phyloP scores from a whole-genome alignment of 2,888 invertebrate species.

The Phortica magna region DNA sequence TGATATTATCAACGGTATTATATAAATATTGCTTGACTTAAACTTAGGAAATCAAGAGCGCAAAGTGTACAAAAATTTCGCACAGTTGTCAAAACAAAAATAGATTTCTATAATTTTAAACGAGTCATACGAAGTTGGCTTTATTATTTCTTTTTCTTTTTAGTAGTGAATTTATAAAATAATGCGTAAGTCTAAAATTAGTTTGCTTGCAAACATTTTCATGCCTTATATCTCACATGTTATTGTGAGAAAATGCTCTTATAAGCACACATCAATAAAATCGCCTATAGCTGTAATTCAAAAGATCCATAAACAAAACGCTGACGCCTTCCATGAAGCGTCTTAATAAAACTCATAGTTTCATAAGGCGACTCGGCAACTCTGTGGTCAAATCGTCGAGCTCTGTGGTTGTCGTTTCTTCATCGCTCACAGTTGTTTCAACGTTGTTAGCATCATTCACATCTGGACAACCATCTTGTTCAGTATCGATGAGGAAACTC shows the following conservation, averaged over 20 bases:
- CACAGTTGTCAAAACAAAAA: too few species aligned
- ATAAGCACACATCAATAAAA: slow-evolving; percentile 5
- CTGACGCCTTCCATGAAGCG: slow-evolving; percentile 66
- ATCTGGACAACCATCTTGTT: slow-evolving; percentile 64
- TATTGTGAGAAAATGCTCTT: background rate
- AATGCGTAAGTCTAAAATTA: too few species aligned
- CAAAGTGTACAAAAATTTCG: too few species aligned
- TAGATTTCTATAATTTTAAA: too few species aligned
- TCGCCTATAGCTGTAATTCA: slow-evolving; percentile 41
- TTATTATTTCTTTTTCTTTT: too few species aligned
- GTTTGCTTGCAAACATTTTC: too few species aligned
- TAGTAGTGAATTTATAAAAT: too few species aligned
- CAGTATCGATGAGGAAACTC: slow-evolving; percentile 61
- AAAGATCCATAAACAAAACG: slow-evolving; percentile 59
- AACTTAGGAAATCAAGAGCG: too few species aligned
- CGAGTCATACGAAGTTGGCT: too few species aligned
- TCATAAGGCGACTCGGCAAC: slow-evolving; percentile 54
- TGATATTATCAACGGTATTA: too few species aligned
- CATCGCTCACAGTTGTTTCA: slow-evolving; percentile 33
- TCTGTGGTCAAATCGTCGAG: slow-evolving; percentile 50
- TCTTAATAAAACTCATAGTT: slow-evolving; percentile 66
- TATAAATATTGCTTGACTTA: too few species aligned
- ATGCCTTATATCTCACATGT: too few species aligned
- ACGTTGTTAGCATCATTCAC: slow-evolving; percentile 36
- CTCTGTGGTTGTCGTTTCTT: background rate